Evolutionary conservation across 2,797 vertebrate species (phyloP), one percentile per base, ranked within the genome.

Genomic region (Tokudaia tokunoshimensis): DNA sequence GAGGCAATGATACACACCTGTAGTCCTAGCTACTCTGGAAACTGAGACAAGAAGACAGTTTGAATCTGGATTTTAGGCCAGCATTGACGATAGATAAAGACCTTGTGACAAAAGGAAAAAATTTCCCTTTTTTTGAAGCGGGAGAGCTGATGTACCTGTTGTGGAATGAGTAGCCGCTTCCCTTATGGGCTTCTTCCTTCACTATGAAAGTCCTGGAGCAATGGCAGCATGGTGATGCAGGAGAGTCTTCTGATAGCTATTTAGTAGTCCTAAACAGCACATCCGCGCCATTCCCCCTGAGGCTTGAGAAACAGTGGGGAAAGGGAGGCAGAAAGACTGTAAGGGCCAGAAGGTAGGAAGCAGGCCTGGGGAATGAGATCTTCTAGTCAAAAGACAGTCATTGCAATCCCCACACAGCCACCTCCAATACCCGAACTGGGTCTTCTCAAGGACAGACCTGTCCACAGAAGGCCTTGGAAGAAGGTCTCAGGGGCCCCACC

Each of bases 231-330:
- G 31, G 19, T 19, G 6, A 24, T 31, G 7, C 11, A 29, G n/a
- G 0, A 63, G 72, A 34, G 6, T 6, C 1, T 1, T 4, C 44
- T 2, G 8, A 4, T 24, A 12, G n/a, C 55, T 31, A 55, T 57
- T 26, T 29, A 41, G 29, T 2, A 55, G 50, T n/a, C 47, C 50
- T 72, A 34, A 59, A 20, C 52, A 31, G 8, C 52, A 75, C 50
- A 3, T 20, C 24, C 12, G 1, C 19, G 2, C 8, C 65, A 29
- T 55, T 87, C 84, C 31, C 47, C 29, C 65, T 72, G 37, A 55
- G 22, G 44, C 47, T 26, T 37, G 22, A 72, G 65, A 37, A 86
- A 55, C 65, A 22, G 14, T n/a, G 11, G 3, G 22, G 44, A 52
- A 44, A 24, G 47, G 11, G 8, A 14, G 83, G 44, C 19, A 24